Evolutionary conservation across 30 jellyfish, hydroid and myxozoan species (phyloP), one percentile per base, ranked within the genome.

Genomic region (Aurelia sp.): DNA sequence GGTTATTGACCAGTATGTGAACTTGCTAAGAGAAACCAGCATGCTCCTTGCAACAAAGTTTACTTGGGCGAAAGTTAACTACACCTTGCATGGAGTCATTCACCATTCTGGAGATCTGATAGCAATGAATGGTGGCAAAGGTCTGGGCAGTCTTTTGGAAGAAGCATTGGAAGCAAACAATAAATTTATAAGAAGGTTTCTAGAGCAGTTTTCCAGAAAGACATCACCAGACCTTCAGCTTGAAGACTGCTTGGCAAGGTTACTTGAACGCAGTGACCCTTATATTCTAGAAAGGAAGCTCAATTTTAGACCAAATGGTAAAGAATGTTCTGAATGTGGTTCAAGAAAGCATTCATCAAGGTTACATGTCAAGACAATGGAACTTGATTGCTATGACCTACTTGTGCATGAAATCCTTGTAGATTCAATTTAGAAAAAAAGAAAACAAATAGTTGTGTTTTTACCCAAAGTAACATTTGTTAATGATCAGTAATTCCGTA

Each of bases 31-130:
- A 15, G 76, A 65, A 8, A 8, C 47, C 18, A 15, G 12, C 8
- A 5, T 27, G 40, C 16, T 4, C 38, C 18, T 65, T 20, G 10
- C 9, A 4, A 27, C 24, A 13, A 30, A 68, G 8, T 68, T 68
- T 38, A 21, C 59, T 12, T 68, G 60, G 60, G 80, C 53, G 24
- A 7, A 8, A 24, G 62, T 68, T 20, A 68, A 68, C 19, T 24
- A 68, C 80, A 68, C 80, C 8, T 68, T 68, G 60, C 80, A 68
- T 68, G 80, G 13, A 48, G 30, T 12, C n/a, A 16, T 68, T 40
- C 80, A 68, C 5, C 80, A 68, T 68, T 24, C 61, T 38, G 61
- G n/a, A 13, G 80, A 22, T 3, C 27, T 68, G 60, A 68, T 68
- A 17, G 9, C 19, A 12, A 40, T 68, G 80, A 68, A 68, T 24